These are phyloP conservation scores for Bombus sylvicola DNA, from an alignment of 1,140 invertebrate species.

Conservation along the genomic window DNA sequence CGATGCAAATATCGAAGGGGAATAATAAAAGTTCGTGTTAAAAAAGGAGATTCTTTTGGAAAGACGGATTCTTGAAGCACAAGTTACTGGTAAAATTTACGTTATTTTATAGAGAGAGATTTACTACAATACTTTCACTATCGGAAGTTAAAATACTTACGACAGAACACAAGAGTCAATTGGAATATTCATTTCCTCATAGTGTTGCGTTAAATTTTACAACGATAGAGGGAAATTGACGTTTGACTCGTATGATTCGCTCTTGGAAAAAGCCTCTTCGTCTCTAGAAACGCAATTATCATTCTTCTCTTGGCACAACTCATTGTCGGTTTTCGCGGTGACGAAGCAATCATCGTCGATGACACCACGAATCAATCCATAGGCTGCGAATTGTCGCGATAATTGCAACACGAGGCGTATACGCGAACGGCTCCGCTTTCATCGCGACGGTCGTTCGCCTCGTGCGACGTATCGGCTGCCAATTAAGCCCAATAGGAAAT, in stretches of 20 bases:
- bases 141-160: neutral
- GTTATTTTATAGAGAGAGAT: too few relatives aligned
- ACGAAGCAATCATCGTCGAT: slow-evolving; percentile 9
- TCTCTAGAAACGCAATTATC: neutral
- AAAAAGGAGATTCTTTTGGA: too few relatives aligned
- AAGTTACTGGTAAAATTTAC: too few relatives aligned
- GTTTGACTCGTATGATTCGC: neutral
- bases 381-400: slow-evolving; percentile 51
- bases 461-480: slow-evolving; percentile 39
- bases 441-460: slow-evolving; percentile 39
- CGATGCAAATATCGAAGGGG: too few relatives aligned
- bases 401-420: slow-evolving; percentile 56
- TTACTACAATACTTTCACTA: neutral
- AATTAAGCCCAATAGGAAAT: slow-evolving; percentile 55
- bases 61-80: too few relatives aligned
- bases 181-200: neutral
- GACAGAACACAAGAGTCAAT: neutral
- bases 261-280: neutral
- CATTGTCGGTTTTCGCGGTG: neutral
- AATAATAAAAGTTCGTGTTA: too few relatives aligned
- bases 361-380: slow-evolving; percentile 43
- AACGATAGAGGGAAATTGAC: neutral
- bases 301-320: neutral
- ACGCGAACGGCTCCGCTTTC: slow-evolving; percentile 6
- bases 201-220: neutral